Percentiles rank a stretch among this genome's conserved stretches.
These are phyloP conservation scores for Macroramphosus scolopax DNA, from an alignment of 2,797 vertebrate genomes.

Conservation along the genomic window DNA sequence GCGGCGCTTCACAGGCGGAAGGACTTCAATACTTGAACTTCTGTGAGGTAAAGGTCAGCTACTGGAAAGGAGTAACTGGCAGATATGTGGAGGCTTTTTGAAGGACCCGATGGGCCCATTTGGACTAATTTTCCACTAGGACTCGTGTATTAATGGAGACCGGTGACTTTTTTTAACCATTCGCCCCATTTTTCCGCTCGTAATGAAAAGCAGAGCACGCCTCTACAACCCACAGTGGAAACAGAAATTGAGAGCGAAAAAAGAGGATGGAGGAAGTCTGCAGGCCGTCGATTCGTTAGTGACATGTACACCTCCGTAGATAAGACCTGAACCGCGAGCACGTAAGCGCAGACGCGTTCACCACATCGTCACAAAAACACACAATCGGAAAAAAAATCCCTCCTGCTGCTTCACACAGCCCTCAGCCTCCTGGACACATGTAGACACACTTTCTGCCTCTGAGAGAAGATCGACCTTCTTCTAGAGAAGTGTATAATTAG, in stretches of 20 bases:
- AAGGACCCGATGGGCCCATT: slow-evolving; percentile 45
- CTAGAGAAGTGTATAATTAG: slow-evolving; percentile 80
- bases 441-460: slow-evolving; percentile 57
- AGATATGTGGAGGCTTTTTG: slow-evolving; percentile 31
- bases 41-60: slow-evolving; percentile 40
- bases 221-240: slow-evolving; percentile 57
- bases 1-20: slow-evolving; percentile 6
- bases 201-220: slow-evolving; percentile 75
- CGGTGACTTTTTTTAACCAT: slow-evolving; percentile 56
- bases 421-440: slow-evolving; percentile 46
- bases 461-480: slow-evolving; percentile 75
- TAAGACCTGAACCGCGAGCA: slow-evolving; percentile 6
- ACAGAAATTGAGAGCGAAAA: slow-evolving; percentile 31
- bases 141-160: slow-evolving; percentile 57
- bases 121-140: slow-evolving; percentile 58
- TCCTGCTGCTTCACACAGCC: too few relatives aligned
- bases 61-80: slow-evolving; percentile 40
- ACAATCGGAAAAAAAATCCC: too few relatives aligned
- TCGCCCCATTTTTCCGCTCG: slow-evolving; percentile 63
- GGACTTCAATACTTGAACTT: slow-evolving; percentile 14
- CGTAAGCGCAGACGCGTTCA: not conserved
- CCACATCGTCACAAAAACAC: too few relatives aligned
- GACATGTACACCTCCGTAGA: slow-evolving; percentile 6
- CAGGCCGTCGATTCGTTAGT: slow-evolving; percentile 22
- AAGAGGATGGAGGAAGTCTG: slow-evolving; percentile 35